phyloP scores from a whole-genome alignment of 2,113 vertebrate species.

The Ornithorhynchus anatinus region DNA sequence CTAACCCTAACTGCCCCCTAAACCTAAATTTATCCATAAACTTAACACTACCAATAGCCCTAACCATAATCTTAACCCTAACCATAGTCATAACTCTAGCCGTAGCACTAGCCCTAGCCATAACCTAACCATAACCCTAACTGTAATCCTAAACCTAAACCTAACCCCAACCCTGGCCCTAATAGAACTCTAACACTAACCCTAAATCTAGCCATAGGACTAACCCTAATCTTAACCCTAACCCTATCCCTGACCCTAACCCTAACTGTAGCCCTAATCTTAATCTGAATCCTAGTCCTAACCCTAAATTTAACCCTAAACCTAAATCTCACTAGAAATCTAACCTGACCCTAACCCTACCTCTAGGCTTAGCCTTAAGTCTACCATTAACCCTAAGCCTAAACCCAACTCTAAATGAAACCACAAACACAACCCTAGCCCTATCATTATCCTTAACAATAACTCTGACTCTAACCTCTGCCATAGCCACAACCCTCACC shows the following conservation, averaged over 20 bases:
- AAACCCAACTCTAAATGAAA: conserved; percentile 28
- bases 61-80: conserved; percentile 22
- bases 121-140: conserved; percentile 4
- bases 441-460: conserved; percentile 7
- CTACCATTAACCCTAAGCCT: conserved; percentile 27
- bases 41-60: conserved; percentile 7
- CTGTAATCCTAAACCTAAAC: conserved; percentile 25
- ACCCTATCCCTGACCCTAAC: too few relatives aligned
- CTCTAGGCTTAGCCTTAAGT: conserved; percentile 4
- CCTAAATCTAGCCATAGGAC: conserved; percentile 5
- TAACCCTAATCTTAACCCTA: conserved; percentile 13
- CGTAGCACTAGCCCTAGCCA: too few relatives aligned
- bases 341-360: conserved; percentile 2
- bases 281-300: conserved; percentile 12
- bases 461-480: conserved; percentile 13
- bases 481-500: conserved; percentile 18
- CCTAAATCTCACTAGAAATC: conserved; percentile 15
- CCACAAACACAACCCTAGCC: conserved; percentile 24
- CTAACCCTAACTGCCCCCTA: conserved; percentile 15
- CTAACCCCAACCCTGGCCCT: conserved; percentile 17
- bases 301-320: conserved; percentile 18
- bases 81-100: too few relatives aligned
- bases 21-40: too few relatives aligned
- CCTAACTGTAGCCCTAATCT: too few relatives aligned
- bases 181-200: background rate